phyloP scores from a whole-genome alignment of 2,888 invertebrate genomes.

The Eudemis profundana region DNA sequence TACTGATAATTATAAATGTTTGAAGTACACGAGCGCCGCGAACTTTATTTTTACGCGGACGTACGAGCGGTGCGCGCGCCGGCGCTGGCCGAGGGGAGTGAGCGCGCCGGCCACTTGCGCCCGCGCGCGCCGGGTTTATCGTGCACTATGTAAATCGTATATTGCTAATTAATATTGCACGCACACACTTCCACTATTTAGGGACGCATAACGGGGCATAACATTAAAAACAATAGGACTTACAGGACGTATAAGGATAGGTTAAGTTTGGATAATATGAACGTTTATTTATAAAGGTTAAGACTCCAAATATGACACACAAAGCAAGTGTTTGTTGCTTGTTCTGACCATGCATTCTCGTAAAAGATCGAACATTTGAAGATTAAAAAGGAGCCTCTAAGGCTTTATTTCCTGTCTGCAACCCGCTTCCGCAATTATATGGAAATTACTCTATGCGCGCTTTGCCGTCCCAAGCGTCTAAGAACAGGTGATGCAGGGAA shows the following conservation, averaged over 20 bases:
- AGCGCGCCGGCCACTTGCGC: slow-evolving; percentile 64
- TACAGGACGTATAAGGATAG: slow-evolving; percentile 60
- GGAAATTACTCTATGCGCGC: slow-evolving; percentile 28
- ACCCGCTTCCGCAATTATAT: slow-evolving; percentile 39
- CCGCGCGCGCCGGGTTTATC: slow-evolving; percentile 68
- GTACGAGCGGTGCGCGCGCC: slow-evolving; percentile 77
- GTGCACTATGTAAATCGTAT: slow-evolving; percentile 74
- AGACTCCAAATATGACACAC: slow-evolving; percentile 34
- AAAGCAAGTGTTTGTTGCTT: slow-evolving; percentile 19
- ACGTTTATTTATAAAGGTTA: slow-evolving; percentile 44
- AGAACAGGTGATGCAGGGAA: slow-evolving; percentile 1
- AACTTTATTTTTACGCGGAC: slow-evolving; percentile 85
- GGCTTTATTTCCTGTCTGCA: slow-evolving; percentile 35
- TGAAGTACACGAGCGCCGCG: slow-evolving; percentile 80
- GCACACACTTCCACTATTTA: slow-evolving; percentile 71
- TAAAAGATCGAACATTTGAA: slow-evolving; percentile 16
- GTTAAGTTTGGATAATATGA: slow-evolving; percentile 60
- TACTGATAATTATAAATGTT: slow-evolving; percentile 85
- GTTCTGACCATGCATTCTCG: slow-evolving; percentile 19
- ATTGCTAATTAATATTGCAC: slow-evolving; percentile 80
- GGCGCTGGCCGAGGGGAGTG: slow-evolving; percentile 70
- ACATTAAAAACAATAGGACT: slow-evolving; percentile 69
- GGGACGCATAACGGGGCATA: slow-evolving; percentile 76
- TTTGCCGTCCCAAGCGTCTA: slow-evolving; percentile 13
- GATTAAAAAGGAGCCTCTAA: slow-evolving; percentile 23